Evolutionary conservation across 2,888 invertebrate genomes (phyloP), one percentile per base, ranked within the genome.

Genomic region (Drosophila meridionalis): DNA sequence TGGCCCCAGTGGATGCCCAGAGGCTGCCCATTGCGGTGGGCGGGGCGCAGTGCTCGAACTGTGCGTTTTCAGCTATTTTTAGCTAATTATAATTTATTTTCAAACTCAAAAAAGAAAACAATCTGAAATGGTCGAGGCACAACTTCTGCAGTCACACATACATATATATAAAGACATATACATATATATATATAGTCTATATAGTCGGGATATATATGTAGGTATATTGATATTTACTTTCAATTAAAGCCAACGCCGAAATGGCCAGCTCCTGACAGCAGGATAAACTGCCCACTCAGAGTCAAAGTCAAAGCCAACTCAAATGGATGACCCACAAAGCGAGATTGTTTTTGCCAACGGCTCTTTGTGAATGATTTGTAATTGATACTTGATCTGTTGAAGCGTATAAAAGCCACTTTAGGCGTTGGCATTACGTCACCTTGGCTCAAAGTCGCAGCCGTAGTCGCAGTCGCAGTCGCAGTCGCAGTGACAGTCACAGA

Each of bases 311-410:
- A 26, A 45, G 47, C 11, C 45, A 63, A 63, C 30, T 47, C 55
- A 71, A 55, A 66, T 63, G 67, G 62, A 63, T 76, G 75, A 75
- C 76, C 72, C 80, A 64, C 78, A 80, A 73, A 76, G 69, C n/a
- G 40, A 38, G n/a, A 40, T 55, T 55, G 48, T 61, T 60, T 69
- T 67, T 12, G 65, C 70, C 58, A 78, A 65, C 63, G 76, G 73
- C 76, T 76, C 71, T 75, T 60, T 36, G 36, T 69, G 78, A 78
- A 71, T 74, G 82, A 81, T 84, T 84, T 87, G 87, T 84, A 87
- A 87, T 87, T 87, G 85, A 84, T 84, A 87, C 85, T 85, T 82
- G 85, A 87, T 87, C 83, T 87, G 84, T 79, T 79, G 85, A 72
- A 87, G 84, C 84, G 85, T 73, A 87, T 87, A 87, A 87, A 81